Percentiles rank a stretch among this genome's conserved stretches.
These are phyloP conservation scores for Pangasius sanitwongsei DNA, from an alignment of 2,797 vertebrate species.

Conservation along the genomic window DNA sequence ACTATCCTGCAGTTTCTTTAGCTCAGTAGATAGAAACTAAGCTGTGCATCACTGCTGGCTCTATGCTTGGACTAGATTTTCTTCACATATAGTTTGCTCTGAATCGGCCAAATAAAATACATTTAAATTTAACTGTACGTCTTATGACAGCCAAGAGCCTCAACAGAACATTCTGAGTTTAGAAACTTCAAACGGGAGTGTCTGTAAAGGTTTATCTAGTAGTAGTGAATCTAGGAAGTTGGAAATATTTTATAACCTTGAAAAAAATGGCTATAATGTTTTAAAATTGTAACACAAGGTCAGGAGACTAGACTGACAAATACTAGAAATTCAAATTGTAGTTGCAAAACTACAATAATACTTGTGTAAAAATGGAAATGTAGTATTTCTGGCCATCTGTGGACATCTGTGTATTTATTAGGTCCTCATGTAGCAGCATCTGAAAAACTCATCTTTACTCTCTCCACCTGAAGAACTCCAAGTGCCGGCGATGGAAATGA, in stretches of 20 bases:
- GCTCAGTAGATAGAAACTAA: background rate
- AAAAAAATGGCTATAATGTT: background rate
- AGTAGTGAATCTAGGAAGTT: background rate
- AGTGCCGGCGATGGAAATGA: conserved; percentile 19
- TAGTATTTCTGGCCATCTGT: background rate
- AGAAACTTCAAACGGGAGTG: background rate
- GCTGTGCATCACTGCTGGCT: background rate
- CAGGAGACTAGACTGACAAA: background rate
- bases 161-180: background rate
- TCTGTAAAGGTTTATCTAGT: background rate
- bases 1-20: background rate
- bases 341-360: background rate
- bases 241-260: background rate
- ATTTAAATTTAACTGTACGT: background rate
- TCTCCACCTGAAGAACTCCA: conserved; percentile 34
- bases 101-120: background rate
- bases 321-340: background rate
- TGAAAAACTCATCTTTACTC: background rate
- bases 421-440: background rate
- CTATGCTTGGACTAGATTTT: background rate
- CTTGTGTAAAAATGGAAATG: background rate
- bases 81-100: background rate
- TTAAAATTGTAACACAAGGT: background rate
- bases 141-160: background rate
- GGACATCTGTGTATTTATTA: background rate